Conservation (phyloP, 2,888 invertebrate species). For the Drepana falcataria region DNA sequence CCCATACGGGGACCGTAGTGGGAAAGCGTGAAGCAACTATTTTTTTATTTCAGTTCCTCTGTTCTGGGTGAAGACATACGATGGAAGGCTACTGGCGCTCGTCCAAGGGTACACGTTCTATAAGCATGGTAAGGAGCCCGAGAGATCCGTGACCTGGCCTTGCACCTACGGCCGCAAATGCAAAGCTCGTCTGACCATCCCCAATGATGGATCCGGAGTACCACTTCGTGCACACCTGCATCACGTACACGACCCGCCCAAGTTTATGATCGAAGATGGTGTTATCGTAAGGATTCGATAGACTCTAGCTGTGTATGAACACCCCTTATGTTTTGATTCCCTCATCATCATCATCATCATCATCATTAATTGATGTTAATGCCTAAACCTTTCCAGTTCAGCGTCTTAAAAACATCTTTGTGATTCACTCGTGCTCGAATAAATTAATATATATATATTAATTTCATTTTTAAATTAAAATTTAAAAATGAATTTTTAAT, state of each 20-base stretch:
- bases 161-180: background rate
- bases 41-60: background rate
- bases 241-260: background rate
- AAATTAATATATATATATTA: too few species aligned
- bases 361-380: too few species aligned
- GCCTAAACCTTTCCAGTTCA: too few species aligned
- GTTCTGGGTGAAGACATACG: background rate
- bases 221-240: background rate
- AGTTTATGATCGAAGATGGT: background rate
- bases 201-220: background rate
- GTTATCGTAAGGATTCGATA: background rate
- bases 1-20: too few species aligned
- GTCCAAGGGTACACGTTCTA: background rate
- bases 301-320: constrained; percentile 6
- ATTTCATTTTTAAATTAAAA: too few species aligned
- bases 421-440: too few species aligned
- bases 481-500: too few species aligned
- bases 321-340: too few species aligned
- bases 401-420: too few species aligned
- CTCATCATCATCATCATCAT: too few species aligned
- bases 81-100: background rate
- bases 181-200: background rate
- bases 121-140: background rate
- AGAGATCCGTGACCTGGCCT: background rate
- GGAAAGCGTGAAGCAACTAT: too few species aligned